phyloP scores from a whole-genome alignment of 2,888 invertebrate genomes.

The Drosophila tanythrix region DNA sequence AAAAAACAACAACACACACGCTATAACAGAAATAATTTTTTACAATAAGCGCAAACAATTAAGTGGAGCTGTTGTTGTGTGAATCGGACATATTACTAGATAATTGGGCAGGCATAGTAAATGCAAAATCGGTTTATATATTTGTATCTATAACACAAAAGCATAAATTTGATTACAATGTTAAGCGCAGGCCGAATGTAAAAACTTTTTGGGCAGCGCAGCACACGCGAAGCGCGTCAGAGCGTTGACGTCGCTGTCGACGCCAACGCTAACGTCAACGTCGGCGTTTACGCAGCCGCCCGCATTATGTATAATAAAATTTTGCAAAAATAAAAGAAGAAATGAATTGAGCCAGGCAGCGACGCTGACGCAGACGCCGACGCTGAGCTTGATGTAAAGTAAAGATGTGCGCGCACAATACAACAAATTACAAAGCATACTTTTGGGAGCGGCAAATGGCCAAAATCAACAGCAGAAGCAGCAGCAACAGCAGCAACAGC shows the following conservation, averaged over 20 bases:
- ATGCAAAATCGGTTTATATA: slow-evolving; percentile 23
- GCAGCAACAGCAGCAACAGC: slow-evolving; percentile 25
- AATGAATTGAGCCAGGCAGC: slow-evolving; percentile 52
- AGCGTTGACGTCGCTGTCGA: slow-evolving; percentile 58
- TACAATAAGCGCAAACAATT: background rate
- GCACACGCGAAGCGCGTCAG: slow-evolving; percentile 57
- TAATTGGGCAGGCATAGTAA: background rate
- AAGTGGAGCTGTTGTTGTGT: background rate
- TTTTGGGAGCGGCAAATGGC: slow-evolving; percentile 79
- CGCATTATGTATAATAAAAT: slow-evolving; percentile 78
- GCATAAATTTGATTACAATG: slow-evolving; percentile 63
- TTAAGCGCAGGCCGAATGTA: slow-evolving; percentile 59
- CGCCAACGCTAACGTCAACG: slow-evolving; percentile 17
- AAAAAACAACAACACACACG: slow-evolving; percentile 13
- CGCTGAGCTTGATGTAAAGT: slow-evolving; percentile 48
- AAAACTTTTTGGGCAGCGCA: slow-evolving; percentile 43
- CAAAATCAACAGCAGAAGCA: slow-evolving; percentile 68
- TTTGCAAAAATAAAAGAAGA: slow-evolving; percentile 58
- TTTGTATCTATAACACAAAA: slow-evolving; percentile 61
- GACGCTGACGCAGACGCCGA: slow-evolving; percentile 33
- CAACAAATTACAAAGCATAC: slow-evolving; percentile 76
- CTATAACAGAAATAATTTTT: slow-evolving; percentile 1
- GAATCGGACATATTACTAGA: background rate
- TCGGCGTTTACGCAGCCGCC: slow-evolving; percentile 40
- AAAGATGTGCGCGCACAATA: slow-evolving; percentile 78